Percentiles rank a stretch among this genome's conserved stretches.
Conservation (phyloP, 2,797 vertebrate genomes). For the Microtus agrestis region DNA sequence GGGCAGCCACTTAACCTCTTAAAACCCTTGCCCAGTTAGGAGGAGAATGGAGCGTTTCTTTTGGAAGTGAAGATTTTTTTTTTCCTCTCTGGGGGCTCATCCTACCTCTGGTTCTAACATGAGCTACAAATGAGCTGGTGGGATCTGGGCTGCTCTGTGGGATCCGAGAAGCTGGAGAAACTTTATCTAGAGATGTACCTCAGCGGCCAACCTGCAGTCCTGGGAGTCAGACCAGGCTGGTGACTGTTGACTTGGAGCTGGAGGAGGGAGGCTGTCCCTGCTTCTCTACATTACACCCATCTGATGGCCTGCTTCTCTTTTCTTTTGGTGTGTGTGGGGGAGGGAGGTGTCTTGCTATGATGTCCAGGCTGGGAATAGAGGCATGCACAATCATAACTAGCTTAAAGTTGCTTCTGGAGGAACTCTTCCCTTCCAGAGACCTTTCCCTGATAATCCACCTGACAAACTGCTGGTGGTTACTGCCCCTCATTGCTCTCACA, state of each 20-base stretch:
- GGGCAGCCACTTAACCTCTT: not conserved
- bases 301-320: not conserved
- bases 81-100: not conserved
- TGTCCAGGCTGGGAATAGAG: not conserved
- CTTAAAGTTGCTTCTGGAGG: not conserved
- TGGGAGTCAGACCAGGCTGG: not conserved
- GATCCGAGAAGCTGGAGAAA: not conserved
- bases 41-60: not conserved
- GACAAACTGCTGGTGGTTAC: not conserved
- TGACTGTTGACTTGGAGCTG: not conserved
- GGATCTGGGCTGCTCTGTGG: not conserved
- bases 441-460: not conserved
- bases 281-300: not conserved
- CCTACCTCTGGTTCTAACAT: not conserved
- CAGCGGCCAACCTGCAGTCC: not conserved
- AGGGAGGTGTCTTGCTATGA: not conserved
- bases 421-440: not conserved
- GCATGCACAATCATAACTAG: not conserved
- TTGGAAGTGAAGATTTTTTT: not conserved
- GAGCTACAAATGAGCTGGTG: not conserved
- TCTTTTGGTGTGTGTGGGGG: not conserved
- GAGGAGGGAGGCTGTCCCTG: not conserved
- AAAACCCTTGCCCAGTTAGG: not conserved
- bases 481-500: not conserved
- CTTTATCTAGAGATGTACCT: not conserved